Evolutionary conservation across 2,113 vertebrate genomes (phyloP).

Genomic region (Entelurus aequoreus): DNA sequence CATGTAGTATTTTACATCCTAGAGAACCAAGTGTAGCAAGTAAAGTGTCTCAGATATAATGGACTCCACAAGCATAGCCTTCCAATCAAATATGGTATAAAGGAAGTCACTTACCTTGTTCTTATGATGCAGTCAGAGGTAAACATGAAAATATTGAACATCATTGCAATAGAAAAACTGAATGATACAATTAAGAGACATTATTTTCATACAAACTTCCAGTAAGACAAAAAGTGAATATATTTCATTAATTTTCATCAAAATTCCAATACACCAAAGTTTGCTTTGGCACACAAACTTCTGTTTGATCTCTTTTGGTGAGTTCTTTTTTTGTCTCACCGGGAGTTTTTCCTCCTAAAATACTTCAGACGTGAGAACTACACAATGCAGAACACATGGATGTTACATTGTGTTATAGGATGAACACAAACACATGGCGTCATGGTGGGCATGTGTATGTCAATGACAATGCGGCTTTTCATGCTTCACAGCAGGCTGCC

Average conservation of each 20-base stretch:
- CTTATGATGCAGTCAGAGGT: not conserved
- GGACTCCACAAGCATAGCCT: not conserved
- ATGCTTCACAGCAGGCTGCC: conserved; percentile 14
- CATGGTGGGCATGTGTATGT: conserved; percentile 32
- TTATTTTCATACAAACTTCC: no score
- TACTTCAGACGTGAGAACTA: conserved; percentile 6
- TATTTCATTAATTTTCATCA: not conserved
- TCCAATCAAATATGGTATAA: not conserved
- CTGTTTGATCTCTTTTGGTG: not conserved
- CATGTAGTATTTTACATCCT: no score
- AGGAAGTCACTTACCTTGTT: not conserved
- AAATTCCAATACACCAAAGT: conserved; percentile 11
- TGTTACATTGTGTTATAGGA: not conserved
- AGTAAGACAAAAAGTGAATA: not conserved
- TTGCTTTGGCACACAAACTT: conserved; percentile 16
- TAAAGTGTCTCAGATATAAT: not conserved
- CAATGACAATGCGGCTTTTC: conserved; percentile 36
- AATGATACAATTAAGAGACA: not conserved
- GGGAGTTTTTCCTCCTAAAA: conserved; percentile 16
- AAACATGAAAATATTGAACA: not conserved
- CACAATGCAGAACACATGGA: conserved; percentile 14
- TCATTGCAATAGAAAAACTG: not conserved
- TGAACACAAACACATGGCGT: conserved; percentile 20
- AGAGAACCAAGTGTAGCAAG: not conserved
- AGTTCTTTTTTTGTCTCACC: conserved; percentile 1